Conservation (phyloP, 2,797 vertebrate species). For the Gobionotothen gibberifrons region DNA sequence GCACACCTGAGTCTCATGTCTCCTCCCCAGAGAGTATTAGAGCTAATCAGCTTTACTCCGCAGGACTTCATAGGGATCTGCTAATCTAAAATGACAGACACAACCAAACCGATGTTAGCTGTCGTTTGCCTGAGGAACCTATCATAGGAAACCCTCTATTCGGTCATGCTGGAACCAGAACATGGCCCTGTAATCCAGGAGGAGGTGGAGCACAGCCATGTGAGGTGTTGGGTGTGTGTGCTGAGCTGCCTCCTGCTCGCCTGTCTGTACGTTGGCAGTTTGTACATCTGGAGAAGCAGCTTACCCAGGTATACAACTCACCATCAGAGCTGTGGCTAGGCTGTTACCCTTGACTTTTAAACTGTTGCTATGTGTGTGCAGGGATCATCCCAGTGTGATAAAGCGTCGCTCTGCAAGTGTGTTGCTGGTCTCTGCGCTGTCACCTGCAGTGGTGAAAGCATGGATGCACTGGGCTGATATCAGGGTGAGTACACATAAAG, state of each 20-base stretch:
- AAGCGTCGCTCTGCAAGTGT: constrained; percentile 87
- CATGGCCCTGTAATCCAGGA: not conserved
- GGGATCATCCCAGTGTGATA: constrained; percentile 83
- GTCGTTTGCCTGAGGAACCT: constrained; percentile 10
- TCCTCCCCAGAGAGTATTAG: constrained; percentile 33
- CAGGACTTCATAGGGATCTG: constrained; percentile 7
- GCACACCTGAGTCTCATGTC: not conserved
- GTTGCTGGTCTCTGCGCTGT: constrained; percentile 84
- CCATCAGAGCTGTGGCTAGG: not conserved
- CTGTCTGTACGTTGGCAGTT: constrained; percentile 86
- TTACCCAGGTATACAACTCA: constrained; percentile 53
- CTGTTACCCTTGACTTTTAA: constrained; percentile 34
- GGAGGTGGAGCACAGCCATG: constrained; percentile 7
- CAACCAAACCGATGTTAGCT: not conserved
- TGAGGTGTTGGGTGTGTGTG: constrained; percentile 79
- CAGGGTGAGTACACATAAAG: constrained; percentile 41
- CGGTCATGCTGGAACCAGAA: constrained; percentile 33
- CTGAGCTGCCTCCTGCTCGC: constrained; percentile 84
- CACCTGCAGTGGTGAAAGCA: constrained; percentile 81
- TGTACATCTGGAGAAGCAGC: constrained; percentile 87
- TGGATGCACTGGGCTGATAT: constrained; percentile 74
- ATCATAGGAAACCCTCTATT: not conserved
- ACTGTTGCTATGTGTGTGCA: constrained; percentile 67
- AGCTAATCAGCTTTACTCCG: constrained; percentile 50
- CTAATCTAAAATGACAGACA: constrained; percentile 53